These are phyloP conservation scores for Brachyhypopomus occidentalis DNA, from an alignment of 2,113 vertebrate genomes.

Conservation along the genomic window DNA sequence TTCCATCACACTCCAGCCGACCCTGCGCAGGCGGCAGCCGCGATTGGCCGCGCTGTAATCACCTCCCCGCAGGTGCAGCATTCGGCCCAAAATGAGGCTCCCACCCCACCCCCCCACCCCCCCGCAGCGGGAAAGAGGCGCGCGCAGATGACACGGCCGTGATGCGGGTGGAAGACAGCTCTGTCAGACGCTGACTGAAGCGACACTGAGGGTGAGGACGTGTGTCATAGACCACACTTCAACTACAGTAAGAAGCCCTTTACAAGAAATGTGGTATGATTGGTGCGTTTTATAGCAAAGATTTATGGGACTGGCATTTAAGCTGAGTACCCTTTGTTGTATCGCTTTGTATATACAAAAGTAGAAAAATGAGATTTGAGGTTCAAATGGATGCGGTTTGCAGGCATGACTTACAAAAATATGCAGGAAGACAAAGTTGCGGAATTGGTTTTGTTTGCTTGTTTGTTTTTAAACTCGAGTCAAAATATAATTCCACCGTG, in stretches of 20 bases:
- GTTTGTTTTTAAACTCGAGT: neutral
- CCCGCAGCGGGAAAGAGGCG: neutral
- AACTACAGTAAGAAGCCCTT: neutral
- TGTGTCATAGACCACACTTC: neutral
- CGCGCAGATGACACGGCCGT: neutral
- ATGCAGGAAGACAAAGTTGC: too few species aligned
- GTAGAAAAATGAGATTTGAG: neutral
- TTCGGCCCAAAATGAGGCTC: conserved; percentile 20
- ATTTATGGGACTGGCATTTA: neutral
- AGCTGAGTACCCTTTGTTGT: neutral
- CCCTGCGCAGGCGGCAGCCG: neutral
- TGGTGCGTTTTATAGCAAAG: neutral
- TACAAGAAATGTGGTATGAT: neutral
- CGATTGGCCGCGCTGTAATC: conserved; percentile 30
- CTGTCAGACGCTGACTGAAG: neutral
- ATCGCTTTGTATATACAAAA: neutral
- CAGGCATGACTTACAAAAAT: too few species aligned
- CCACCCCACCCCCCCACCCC: neutral
- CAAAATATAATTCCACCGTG: neutral
- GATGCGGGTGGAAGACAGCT: neutral
- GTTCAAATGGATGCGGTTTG: too few species aligned
- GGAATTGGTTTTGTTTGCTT: too few species aligned
- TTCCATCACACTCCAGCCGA: neutral
- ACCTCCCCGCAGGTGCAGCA: conserved; percentile 19
- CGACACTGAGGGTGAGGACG: neutral